Evolutionary conservation across 2,888 invertebrate genomes (phyloP).

Genomic region (Ochropleura plecta): DNA sequence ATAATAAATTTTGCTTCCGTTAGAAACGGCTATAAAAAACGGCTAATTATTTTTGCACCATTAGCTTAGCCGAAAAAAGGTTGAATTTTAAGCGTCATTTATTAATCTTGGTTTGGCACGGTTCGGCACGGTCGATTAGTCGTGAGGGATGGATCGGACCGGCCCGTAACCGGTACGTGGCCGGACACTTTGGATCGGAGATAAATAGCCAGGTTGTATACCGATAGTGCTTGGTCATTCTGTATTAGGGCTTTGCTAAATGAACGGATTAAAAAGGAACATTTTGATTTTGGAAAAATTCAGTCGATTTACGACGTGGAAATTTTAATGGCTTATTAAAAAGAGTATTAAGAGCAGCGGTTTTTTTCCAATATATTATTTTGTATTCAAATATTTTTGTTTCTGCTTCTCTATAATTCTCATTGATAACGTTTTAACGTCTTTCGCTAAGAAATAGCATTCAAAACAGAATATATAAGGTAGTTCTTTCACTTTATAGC

Average conservation of each 20-base stretch:
- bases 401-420: no score
- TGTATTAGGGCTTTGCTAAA: conserved; percentile 55
- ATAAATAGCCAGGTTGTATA: conserved; percentile 68
- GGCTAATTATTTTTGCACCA: conserved; percentile 86
- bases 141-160: conserved; percentile 77
- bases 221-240: conserved; percentile 64
- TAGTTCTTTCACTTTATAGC: neutral
- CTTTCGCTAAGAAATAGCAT: neutral
- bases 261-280: conserved; percentile 29
- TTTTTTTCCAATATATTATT: neutral
- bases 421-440: neutral
- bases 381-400: neutral
- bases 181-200: conserved; percentile 67
- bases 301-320: no score
- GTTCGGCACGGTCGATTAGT: conserved; percentile 83
- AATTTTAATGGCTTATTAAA: neutral
- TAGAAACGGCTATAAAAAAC: conserved; percentile 79
- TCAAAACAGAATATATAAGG: neutral
- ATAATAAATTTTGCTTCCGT: conserved; percentile 79
- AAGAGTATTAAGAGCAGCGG: neutral
- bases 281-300: neutral
- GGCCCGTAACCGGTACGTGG: conserved; percentile 64
- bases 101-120: conserved; percentile 82
- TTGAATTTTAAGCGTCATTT: conserved; percentile 88
- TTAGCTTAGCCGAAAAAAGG: conserved; percentile 90